These are phyloP conservation scores for Grallaria varia DNA, from an alignment of 2,113 vertebrate genomes.

Conservation along the genomic window DNA sequence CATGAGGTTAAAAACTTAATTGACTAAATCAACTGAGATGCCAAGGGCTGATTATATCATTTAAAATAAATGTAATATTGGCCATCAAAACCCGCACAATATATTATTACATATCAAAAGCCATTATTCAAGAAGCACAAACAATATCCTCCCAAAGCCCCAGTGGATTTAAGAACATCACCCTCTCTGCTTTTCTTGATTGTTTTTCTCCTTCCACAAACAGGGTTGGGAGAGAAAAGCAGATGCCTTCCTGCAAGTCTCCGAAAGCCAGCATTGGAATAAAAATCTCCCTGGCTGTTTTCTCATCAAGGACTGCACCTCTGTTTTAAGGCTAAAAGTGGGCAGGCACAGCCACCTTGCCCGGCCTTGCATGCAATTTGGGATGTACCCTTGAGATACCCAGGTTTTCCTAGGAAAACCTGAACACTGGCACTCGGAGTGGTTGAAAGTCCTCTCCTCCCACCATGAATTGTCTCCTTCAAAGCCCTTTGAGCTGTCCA, in stretches of 20 bases:
- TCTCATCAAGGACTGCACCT: background rate
- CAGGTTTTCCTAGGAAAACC: background rate
- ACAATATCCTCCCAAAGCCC: slow-evolving; percentile 57
- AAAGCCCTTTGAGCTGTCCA: background rate
- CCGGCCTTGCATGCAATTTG: rapidly evolving
- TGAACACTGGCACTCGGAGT: rapidly evolving
- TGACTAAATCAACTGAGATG: slow-evolving; percentile 63
- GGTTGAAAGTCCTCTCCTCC: background rate
- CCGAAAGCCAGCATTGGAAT: rapidly evolving
- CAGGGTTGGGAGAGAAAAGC: background rate
- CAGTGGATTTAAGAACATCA: background rate
- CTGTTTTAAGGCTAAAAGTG: background rate
- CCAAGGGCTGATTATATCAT: slow-evolving; percentile 60
- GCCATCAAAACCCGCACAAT: slow-evolving; percentile 47
- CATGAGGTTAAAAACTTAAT: slow-evolving; percentile 74
- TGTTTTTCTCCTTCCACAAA: background rate
- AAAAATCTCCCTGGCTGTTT: background rate
- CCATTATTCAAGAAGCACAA: slow-evolving; percentile 65
- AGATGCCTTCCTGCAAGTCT: rapidly evolving
- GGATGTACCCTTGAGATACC: rapidly evolving
- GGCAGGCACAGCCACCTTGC: background rate
- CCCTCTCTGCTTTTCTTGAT: background rate
- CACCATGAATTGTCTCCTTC: rapidly evolving
- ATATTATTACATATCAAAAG: slow-evolving; percentile 63
- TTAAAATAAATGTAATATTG: slow-evolving; percentile 62